Evolutionary conservation across 2,888 invertebrate species (phyloP), one percentile per base, ranked within the genome.

Genomic region (Callyntrura guangdongensis): DNA sequence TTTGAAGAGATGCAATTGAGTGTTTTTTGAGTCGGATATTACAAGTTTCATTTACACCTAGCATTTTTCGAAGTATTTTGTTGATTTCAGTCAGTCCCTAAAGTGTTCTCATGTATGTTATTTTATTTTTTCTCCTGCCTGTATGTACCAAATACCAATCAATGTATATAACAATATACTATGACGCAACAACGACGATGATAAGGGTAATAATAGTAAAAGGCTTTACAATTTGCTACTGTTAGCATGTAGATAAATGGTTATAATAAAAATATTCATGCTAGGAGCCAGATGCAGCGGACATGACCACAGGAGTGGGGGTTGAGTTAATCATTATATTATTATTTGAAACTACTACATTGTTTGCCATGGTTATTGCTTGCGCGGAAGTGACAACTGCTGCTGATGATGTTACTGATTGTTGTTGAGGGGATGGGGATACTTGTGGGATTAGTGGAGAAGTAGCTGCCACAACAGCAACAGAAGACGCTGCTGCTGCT

Each of bases 351-450:
- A 36, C 36, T 9, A 81, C 81, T 81, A 81, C 27, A 59, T 81
- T 81, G 59, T 56, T 81, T 53, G 49, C 17, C 79, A 56, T 53
- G 53, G 79, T 81, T 81, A 81, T 56, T 81, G 81, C 81, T 59
- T 79, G 77, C 53, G 77, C 77, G 22, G 86, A 86, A 8, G 86
- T 77, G 59, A 61, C 45, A 22, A 47, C 61, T 20, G 86, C 86
- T 14, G 84, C 11, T 9, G 47, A n/a, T n/a, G 69, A 45, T 12
- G 61, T 61, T 14, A 53, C 22, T 27, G 86, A 59, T 14, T 56
- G 61, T 56, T 67, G 67, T 69, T 64, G 83, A 14, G 56, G 25
- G 72, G 27, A 61, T 11, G 56, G 53, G 67, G 25, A 8, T 36
- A 82, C n/a, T 53, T 27, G 59, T 36, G 59, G 25, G 45, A 81